Conservation (phyloP, 2,888 invertebrate genomes). For the Oscheius sp. region DNA sequence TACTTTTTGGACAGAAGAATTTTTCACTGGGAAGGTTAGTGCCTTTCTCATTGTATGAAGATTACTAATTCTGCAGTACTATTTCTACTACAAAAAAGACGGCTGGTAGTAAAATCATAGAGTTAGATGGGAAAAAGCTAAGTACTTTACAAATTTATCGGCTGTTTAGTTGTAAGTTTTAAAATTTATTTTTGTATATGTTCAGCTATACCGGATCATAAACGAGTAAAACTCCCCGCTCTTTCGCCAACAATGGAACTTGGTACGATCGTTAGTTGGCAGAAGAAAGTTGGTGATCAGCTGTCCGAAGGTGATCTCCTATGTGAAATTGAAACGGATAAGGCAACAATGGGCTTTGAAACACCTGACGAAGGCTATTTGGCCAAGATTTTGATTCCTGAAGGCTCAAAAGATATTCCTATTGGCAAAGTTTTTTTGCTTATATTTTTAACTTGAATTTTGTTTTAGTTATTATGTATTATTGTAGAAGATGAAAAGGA, state of each 20-base stretch:
- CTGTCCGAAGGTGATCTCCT: constrained; percentile 94
- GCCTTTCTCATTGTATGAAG: too few species aligned
- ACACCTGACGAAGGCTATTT: constrained; percentile 97
- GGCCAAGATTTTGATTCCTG: constrained; percentile 89
- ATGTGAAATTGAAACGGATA: constrained; percentile 99
- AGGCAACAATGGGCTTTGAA: constrained; percentile 98
- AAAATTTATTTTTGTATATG: background rate
- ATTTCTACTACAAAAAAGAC: too few species aligned
- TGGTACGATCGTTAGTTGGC: constrained; percentile 96
- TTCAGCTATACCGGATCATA: constrained; percentile 59
- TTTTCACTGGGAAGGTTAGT: too few species aligned
- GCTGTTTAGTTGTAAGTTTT: background rate
- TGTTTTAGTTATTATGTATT: constrained; percentile 84
- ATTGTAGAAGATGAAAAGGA: constrained; percentile 86
- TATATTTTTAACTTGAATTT: background rate
- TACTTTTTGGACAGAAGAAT: too few species aligned
- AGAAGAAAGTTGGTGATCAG: constrained; percentile 79
- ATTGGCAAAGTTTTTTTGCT: constrained; percentile 81
- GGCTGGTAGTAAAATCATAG: too few species aligned
- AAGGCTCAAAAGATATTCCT: constrained; percentile 90
- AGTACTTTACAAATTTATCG: too few species aligned
- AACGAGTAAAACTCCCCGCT: constrained; percentile 79
- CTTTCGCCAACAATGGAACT: constrained; percentile 96
- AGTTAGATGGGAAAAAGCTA: too few species aligned
- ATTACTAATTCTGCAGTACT: too few species aligned